Base-by-base conservation (phyloP, 2,888 invertebrate species). In the Erebia ligea region DNA sequence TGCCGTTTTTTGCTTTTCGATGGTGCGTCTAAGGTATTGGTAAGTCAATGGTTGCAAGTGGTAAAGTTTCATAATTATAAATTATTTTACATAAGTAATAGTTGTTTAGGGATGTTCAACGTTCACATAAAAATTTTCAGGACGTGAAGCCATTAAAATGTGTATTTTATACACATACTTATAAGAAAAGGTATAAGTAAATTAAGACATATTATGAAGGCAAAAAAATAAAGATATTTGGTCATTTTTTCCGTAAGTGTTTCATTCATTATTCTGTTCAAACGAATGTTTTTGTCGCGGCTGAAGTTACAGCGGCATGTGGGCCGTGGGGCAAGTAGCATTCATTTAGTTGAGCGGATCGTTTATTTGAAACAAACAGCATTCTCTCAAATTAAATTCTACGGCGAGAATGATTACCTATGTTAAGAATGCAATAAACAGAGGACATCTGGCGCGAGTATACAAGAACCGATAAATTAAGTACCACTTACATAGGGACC, bases 351-450 rank as follows among this genome's bases (percentile, higher is more conserved):
- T 57, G 52, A 58, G 64, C 64, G 58, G 40, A 58, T 64, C 64
- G 50, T 69, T 58, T 64, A 69, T 69, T 58, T 64, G 61, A 52
- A 64, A 64, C 58, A 64, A 58, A 64, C 69, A 64, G 56, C 63
- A 64, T 34, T 59, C 69, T 25, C 45, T 52, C 61, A 58, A 61
- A 68, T 58, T 69, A 58, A 58, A 69, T 17, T 64, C 40, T 19
- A 58, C 57, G 13, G n/a, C 19, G 13, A 19, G 56, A 69, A 56
- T 64, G 52, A 64, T 19, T 15, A 52, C 50, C 63, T 19, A 13
- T 21, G 64, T 25, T 17, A 69, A 64, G 62, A 64, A 69, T 48
- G 48, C 25, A 63, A 63, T 19, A 59, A 59, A 59, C 59, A 10
- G 13, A 17, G 40, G 59, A 17, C 58, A 40, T 40, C 58, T 40